Percentiles rank a stretch among this genome's conserved stretches.
Conservation (phyloP, 2,797 vertebrate genomes). For the Phoebastria nigripes region DNA sequence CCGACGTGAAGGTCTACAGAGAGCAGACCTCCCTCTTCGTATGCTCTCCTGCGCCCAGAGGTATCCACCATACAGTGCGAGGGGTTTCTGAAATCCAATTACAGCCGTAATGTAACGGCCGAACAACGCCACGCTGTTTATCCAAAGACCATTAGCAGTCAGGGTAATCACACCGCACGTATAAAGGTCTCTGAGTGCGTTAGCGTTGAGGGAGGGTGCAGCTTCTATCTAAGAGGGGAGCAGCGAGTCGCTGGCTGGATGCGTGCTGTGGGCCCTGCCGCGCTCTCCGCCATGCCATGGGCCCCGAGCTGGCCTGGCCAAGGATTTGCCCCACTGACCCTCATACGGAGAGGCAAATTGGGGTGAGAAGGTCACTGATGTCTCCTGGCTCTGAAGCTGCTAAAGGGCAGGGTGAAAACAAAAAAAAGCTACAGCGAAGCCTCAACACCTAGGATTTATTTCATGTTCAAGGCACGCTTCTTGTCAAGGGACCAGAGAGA, state of each 20-base stretch:
- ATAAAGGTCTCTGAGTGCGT: fast-evolving
- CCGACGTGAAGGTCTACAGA: background rate
- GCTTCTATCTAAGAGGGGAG: background rate
- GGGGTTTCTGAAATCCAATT: background rate
- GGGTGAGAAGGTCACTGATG: background rate
- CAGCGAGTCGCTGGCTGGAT: fast-evolving
- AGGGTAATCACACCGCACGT: fast-evolving
- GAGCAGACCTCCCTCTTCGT: background rate
- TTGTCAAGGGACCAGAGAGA: background rate
- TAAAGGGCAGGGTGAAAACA: background rate
- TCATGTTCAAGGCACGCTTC: background rate
- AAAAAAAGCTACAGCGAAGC: background rate
- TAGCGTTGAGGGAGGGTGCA: fast-evolving
- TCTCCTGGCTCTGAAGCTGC: background rate
- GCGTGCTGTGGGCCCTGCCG: no score
- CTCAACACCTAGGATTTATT: background rate
- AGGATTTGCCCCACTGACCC: background rate
- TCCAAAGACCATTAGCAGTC: fast-evolving
- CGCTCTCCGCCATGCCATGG: fast-evolving
- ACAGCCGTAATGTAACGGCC: fast-evolving
- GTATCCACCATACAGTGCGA: fast-evolving
- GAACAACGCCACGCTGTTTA: fast-evolving
- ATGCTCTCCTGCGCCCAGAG: background rate
- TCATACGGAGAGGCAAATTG: fast-evolving
- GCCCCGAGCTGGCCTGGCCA: fast-evolving